phyloP scores from a whole-genome alignment of 2,888 invertebrate genomes.

The Rhagophthalmus giganteus region DNA sequence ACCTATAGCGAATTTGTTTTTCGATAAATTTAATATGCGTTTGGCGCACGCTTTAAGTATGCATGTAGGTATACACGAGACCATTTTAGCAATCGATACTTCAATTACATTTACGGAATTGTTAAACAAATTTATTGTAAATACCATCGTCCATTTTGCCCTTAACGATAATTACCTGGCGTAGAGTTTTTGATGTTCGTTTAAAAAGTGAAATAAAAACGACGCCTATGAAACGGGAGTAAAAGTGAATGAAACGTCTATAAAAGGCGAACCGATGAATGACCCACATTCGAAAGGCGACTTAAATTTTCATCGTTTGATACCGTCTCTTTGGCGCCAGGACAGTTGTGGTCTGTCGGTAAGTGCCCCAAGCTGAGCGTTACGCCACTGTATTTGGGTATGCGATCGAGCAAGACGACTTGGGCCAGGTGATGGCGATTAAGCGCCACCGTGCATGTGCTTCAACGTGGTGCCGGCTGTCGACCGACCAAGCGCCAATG shows the following conservation, averaged over 20 bases:
- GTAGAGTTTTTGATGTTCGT: background rate
- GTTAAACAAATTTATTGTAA: no score
- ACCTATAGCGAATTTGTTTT: no score
- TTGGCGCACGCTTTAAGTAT: no score
- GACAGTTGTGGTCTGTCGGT: constrained; percentile 34
- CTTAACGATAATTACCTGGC: no score
- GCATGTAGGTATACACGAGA: no score
- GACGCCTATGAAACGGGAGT: constrained; percentile 8
- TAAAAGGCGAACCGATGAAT: constrained; percentile 36
- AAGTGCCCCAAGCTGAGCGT: constrained; percentile 27
- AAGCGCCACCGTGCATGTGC: constrained; percentile 30
- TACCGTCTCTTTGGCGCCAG: constrained; percentile 42
- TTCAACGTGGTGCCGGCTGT: constrained; percentile 31
- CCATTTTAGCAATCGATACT: no score
- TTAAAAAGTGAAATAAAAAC: background rate
- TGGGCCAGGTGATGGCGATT: constrained; percentile 10
- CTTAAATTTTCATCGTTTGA: constrained; percentile 43
- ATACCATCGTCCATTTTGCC: no score
- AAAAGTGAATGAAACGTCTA: constrained; percentile 32
- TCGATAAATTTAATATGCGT: no score
- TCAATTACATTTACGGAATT: no score
- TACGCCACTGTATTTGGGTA: constrained; percentile 17
- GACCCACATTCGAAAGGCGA: constrained; percentile 41
- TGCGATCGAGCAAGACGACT: constrained; percentile 10
- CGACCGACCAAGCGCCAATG: constrained; percentile 32